phyloP scores from a whole-genome alignment of 1,140 invertebrate genomes.

The Plutomurus gul region DNA sequence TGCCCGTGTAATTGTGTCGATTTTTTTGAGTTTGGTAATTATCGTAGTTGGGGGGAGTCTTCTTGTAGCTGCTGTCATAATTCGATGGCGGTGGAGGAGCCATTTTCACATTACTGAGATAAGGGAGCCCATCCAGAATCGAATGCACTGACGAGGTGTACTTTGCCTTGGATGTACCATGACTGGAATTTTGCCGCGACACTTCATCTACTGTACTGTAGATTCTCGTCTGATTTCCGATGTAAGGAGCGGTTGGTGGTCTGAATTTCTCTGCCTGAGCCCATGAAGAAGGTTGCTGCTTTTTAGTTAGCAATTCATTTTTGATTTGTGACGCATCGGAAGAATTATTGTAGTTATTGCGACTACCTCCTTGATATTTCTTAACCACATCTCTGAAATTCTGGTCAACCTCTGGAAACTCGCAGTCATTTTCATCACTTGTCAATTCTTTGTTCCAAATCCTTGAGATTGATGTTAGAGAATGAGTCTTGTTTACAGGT shows the following conservation, averaged over 20 bases:
- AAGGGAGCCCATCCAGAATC: slow-evolving; percentile 3
- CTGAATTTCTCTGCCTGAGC: not conserved
- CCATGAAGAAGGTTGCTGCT: not conserved
- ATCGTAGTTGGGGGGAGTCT: not conserved
- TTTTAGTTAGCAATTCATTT: not conserved
- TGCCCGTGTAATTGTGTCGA: not conserved
- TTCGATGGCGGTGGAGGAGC: not conserved
- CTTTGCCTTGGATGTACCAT: not conserved
- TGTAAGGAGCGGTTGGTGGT: not conserved
- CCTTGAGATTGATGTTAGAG: not conserved
- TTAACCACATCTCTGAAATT: not conserved
- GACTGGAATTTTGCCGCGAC: not conserved
- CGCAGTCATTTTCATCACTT: not conserved
- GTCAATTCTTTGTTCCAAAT: not conserved
- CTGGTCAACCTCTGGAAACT: not conserved
- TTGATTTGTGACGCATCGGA: not conserved
- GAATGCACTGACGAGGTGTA: not conserved
- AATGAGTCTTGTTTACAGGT: not conserved
- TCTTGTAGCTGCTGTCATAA: not conserved
- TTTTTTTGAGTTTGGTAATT: not conserved
- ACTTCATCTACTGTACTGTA: not conserved
- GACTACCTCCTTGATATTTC: not conserved
- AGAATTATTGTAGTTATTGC: not conserved
- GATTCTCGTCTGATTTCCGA: not conserved
- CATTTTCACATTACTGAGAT: slow-evolving; percentile 7